Evolutionary conservation across 2,888 invertebrate genomes (phyloP).

Genomic region (Vanessa cardui): DNA sequence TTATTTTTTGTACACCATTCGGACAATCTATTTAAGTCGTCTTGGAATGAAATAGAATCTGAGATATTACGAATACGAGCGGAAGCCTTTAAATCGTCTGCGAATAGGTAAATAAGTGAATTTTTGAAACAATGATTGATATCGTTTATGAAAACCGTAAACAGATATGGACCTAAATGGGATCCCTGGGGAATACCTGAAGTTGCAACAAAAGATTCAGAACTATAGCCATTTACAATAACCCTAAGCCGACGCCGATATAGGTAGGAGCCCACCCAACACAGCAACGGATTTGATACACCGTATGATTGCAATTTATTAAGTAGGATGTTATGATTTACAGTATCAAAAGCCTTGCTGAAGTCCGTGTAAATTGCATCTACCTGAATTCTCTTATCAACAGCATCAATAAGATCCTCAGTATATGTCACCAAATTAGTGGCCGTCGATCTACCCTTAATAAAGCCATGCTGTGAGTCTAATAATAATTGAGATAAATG

Average conservation of each 20-base stretch:
- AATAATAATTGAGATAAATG: background rate
- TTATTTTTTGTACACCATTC: background rate
- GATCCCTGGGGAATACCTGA: constrained; percentile 2
- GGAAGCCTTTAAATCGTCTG: background rate
- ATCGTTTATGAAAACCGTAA: background rate
- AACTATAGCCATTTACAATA: background rate
- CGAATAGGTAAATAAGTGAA: background rate
- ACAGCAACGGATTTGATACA: background rate
- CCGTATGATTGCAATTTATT: too few relatives aligned
- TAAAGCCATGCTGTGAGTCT: background rate
- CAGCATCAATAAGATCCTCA: background rate
- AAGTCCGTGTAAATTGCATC: too few relatives aligned
- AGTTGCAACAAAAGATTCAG: background rate
- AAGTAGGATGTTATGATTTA: too few relatives aligned
- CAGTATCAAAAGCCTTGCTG: too few relatives aligned
- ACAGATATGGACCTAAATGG: background rate
- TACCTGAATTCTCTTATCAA: too few relatives aligned
- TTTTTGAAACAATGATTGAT: background rate
- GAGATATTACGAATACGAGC: background rate
- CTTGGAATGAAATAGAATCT: background rate
- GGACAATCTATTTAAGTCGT: constrained; percentile 1
- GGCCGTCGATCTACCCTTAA: background rate
- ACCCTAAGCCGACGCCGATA: background rate
- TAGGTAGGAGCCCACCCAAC: constrained; percentile 1
- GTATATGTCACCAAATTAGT: background rate